A percentile compares a stretch with the other conserved stretches of the same genome.
Conservation (phyloP, 23 tunicate genomes). For the Corella eumyota region DNA sequence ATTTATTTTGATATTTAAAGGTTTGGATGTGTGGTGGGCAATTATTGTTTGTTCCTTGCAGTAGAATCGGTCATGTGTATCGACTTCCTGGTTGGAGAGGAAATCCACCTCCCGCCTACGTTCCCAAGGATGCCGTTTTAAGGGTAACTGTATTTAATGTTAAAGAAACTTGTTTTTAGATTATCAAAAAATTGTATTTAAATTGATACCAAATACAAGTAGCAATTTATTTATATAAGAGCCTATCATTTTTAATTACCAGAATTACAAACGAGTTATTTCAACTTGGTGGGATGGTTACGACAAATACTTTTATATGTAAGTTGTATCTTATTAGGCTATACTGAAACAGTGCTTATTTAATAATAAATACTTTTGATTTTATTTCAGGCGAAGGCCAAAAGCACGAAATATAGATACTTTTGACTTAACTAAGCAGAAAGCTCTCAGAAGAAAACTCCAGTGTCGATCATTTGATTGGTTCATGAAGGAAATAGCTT, state of each 20-base stretch:
- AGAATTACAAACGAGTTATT: slow-evolving; percentile 93
- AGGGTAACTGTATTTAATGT: too few relatives aligned
- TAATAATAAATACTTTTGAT: too few relatives aligned
- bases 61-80: slow-evolving; percentile 95
- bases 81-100: slow-evolving; percentile 97
- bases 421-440: slow-evolving; percentile 51
- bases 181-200: too few relatives aligned
- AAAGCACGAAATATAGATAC: slow-evolving; percentile 42
- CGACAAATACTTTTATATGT: slow-evolving; percentile 71
- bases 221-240: too few relatives aligned
- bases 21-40: slow-evolving; percentile 99
- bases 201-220: too few relatives aligned
- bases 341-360: too few relatives aligned
- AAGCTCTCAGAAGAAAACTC: slow-evolving; percentile 35
- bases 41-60: slow-evolving; percentile 94
- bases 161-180: too few relatives aligned
- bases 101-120: slow-evolving; percentile 92
- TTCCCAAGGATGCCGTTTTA: slow-evolving; percentile 49
- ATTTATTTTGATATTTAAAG: too few relatives aligned
- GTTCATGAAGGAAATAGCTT: slow-evolving; percentile 97
- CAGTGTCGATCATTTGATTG: slow-evolving; percentile 83
- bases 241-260: background rate
- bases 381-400: slow-evolving; percentile 91
- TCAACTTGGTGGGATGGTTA: slow-evolving; percentile 99
- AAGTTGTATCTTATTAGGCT: too few relatives aligned